Conservation (phyloP, 2,888 invertebrate genomes). For the Ptychoptera contaminata region DNA sequence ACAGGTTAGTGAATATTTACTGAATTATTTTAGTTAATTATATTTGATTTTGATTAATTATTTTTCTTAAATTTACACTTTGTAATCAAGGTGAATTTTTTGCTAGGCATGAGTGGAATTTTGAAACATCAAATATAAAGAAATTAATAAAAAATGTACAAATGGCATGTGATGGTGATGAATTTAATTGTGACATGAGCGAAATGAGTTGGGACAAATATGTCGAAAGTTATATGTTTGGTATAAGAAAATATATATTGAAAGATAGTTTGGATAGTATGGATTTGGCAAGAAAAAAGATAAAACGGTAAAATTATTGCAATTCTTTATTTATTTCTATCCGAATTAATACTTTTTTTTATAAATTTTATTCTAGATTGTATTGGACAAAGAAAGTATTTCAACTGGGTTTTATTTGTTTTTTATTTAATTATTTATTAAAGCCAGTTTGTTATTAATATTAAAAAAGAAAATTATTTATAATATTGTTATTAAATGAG, state of each 20-base stretch:
- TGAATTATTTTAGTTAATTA: neutral
- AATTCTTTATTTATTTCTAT: constrained; percentile 8
- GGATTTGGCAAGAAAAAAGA: constrained; percentile 44
- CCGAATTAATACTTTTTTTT: constrained; percentile 3
- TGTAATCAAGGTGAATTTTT: constrained; percentile 47
- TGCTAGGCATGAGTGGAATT: constrained; percentile 71
- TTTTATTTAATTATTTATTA: constrained; percentile 3
- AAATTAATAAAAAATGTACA: constrained; percentile 39
- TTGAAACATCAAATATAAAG: constrained; percentile 46
- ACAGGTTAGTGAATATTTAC: constrained; percentile 41
- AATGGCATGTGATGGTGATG: constrained; percentile 33
- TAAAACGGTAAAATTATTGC: constrained; percentile 38
- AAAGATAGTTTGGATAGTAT: constrained; percentile 56
- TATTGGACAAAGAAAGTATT: constrained; percentile 50
- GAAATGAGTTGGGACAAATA: constrained; percentile 65
- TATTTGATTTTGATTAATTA: neutral
- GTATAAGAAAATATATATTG: constrained; percentile 66
- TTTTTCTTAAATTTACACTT: neutral
- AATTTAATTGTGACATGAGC: constrained; percentile 50
- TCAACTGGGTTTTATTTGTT: constrained; percentile 23
- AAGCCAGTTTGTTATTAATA: neutral
- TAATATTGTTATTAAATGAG: too few relatives aligned
- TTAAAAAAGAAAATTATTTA: too few relatives aligned
- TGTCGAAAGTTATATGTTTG: constrained; percentile 64
- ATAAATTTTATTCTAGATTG: constrained; percentile 35